A percentile compares a stretch with the other conserved stretches of the same genome.
Evolutionary conservation across 2,888 invertebrate species (phyloP).

Genomic region (Hedya salicella): DNA sequence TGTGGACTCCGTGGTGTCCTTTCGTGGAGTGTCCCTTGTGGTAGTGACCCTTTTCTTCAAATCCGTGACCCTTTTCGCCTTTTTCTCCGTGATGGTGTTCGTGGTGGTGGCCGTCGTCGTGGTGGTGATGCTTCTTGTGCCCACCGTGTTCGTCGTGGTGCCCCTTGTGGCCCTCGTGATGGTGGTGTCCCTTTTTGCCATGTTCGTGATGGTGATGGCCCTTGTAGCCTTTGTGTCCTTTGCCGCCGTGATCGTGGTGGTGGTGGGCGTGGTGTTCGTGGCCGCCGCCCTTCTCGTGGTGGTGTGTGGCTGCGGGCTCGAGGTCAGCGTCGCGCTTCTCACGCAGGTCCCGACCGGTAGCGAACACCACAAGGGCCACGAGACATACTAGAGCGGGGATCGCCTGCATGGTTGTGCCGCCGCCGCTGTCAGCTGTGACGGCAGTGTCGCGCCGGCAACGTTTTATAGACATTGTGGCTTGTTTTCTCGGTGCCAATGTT

Average conservation of each 20-base stretch:
- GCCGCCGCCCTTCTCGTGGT: conserved; percentile 85
- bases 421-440: conserved; percentile 64
- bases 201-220: conserved; percentile 88
- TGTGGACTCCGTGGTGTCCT: conserved; percentile 93
- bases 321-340: conserved; percentile 80
- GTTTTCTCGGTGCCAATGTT: conserved; percentile 69
- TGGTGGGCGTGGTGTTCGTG: conserved; percentile 87
- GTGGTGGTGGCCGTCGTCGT: conserved; percentile 87
- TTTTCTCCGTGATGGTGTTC: conserved; percentile 87
- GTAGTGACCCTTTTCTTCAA: conserved; percentile 87
- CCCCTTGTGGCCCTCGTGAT: conserved; percentile 87
- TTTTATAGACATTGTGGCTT: conserved; percentile 76
- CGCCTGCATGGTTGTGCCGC: conserved; percentile 67
- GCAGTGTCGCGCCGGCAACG: conserved; percentile 60
- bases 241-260: conserved; percentile 87
- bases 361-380: conserved; percentile 72
- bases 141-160: conserved; percentile 86
- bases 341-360: conserved; percentile 73
- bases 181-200: conserved; percentile 89
- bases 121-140: conserved; percentile 87
- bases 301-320: conserved; percentile 77
- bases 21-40: conserved; percentile 94
- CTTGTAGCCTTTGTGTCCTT: conserved; percentile 89
- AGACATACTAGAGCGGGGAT: conserved; percentile 65
- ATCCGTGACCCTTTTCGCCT: conserved; percentile 85